Base-by-base conservation (phyloP, 2,797 vertebrate species). In the Liasis olivaceus region DNA sequence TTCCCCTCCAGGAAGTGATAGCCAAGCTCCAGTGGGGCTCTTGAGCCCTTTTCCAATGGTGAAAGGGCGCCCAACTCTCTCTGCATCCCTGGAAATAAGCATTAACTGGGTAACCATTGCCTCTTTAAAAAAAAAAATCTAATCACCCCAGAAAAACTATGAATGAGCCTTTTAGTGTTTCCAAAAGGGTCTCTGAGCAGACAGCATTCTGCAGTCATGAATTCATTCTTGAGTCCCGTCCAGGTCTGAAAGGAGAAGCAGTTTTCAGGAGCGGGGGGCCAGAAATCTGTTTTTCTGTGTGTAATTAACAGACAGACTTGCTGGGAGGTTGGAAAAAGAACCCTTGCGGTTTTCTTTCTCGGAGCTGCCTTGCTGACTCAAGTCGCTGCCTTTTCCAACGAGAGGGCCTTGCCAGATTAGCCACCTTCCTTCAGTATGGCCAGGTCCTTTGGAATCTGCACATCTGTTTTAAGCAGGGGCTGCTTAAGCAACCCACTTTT, bases 221-320 rank as follows among this genome's bases (percentile, higher is more conserved):
- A 90, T 47, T 90, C 92, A 90, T 54, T 22, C 36, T 90, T 90
- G 89, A 51, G 60, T 14, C 85, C 14, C 9, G 1, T 60, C 89
- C 89, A 88, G 66, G n/a, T n/a, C 69, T 56, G 66, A 4, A 90
- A 72, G 22, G 91, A 90, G 92, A 90, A 42, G 6, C 66, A 24
- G 66, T 20, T 81, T 69, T 62, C 42, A 47, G 31, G 28, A 13
- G 64, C 28, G 69, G 7, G 69, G 69, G 6, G 3, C 31, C 15
- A 5, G 24, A 91, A 77, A 56, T 81, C n/a, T 87, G 47, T 77
- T 77, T 77, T 87, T 58, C 58, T 63, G 69, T 42, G 24, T 88
- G n/a, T 88, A 58, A 88, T 90, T 64, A 51, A 69, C 26, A 24
- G 64, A 36, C 42, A 42, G 47, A n/a, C 24, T 87, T 81, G 56